Base-by-base conservation (phyloP, 2,797 vertebrate genomes). In the Discoglossus pictus region DNA sequence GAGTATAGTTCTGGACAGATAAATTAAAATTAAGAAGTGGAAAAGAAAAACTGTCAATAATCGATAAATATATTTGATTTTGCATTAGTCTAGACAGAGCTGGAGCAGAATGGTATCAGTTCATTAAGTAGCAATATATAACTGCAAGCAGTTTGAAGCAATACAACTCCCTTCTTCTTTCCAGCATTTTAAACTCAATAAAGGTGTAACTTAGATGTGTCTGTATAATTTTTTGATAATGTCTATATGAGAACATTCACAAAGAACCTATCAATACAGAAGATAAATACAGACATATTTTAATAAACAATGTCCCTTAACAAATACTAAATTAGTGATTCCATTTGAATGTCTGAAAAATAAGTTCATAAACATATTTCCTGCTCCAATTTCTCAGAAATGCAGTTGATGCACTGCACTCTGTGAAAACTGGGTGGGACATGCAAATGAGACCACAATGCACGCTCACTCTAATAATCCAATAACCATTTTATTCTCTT, bases 81-180 rank as follows among this genome's bases (percentile, higher is more conserved):
- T 18, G 20, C 7, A 73, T 74, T 76, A 38, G 21, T 75, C 72
- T 87, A 59, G 78, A 48, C 59, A 50, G 12, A 66, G 17, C 15
- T 16, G 13, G 17, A 53, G 62, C 60, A 54, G 65, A 39, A 53
- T 50, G 17, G 54, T 40, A 79, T 59, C 70, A 73, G 73, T 80
- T 87, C 79, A 86, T 87, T 87, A 79, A 82, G 76, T 76, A 78
- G 78, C 79, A 78, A 79, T 59, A 42, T 77, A 81, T 72, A 81
- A 53, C 80, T 68, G 73, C 67, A 10, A 44, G 82, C 80, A 79
- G 74, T 47, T 80, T 80, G 71, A 79, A 70, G 72, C 74, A 76
- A 87, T 75, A 74, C 36, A 13, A 73, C 73, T 81, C 74, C 86
- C 84, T 76, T 76, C 81, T 89, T 86, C 72, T 82, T 79, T 74